Conservation (phyloP, 1,140 invertebrate genomes). For the Euglossa dilemma region DNA sequence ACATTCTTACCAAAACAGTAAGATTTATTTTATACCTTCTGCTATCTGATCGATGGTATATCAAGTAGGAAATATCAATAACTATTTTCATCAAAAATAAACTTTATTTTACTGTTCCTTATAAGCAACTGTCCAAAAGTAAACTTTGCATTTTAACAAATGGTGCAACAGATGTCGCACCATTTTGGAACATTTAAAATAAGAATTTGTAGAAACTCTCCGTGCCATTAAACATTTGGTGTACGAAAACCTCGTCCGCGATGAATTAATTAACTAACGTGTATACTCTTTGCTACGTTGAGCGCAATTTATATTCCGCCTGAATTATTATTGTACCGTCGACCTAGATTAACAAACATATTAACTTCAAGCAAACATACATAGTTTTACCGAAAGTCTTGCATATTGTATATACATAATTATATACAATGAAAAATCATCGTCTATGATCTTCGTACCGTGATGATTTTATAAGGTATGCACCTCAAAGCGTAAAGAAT, state of each 20-base stretch:
- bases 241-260: slow-evolving; percentile 49
- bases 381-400: slow-evolving; percentile 73
- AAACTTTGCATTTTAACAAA: slow-evolving; percentile 14
- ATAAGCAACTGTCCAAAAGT: not conserved
- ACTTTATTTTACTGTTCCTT: not conserved
- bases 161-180: not conserved
- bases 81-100: not conserved
- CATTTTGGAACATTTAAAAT: slow-evolving; percentile 20
- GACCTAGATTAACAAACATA: slow-evolving; percentile 68
- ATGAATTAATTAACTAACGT: slow-evolving; percentile 49
- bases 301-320: slow-evolving; percentile 72
- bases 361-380: slow-evolving; percentile 72
- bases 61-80: not conserved
- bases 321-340: slow-evolving; percentile 71
- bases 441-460: slow-evolving; percentile 75
- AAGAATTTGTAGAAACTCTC: slow-evolving; percentile 24
- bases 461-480: slow-evolving; percentile 79
- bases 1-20: slow-evolving; percentile 2
- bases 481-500: slow-evolving; percentile 77
- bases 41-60: slow-evolving; percentile 3
- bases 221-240: slow-evolving; percentile 26
- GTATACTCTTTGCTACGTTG: slow-evolving; percentile 57
- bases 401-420: slow-evolving; percentile 79
- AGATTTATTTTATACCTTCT: not conserved
- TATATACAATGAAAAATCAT: slow-evolving; percentile 78